These are phyloP conservation scores for Temnopleurus reevesii DNA, from an alignment of 53 echinoderm and acorn worm genomes.

Conservation along the genomic window DNA sequence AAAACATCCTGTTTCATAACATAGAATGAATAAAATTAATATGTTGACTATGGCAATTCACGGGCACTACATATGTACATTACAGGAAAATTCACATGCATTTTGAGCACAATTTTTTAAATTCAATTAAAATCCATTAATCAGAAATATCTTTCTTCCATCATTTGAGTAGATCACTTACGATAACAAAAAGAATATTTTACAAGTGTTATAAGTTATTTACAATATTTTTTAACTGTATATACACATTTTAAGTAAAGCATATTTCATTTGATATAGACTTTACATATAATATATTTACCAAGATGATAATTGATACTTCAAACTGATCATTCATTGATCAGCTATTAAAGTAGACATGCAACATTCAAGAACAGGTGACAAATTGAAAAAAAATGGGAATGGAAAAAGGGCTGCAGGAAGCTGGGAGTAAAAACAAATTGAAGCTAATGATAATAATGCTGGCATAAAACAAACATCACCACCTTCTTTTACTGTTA, in stretches of 20 bases:
- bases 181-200: constrained; percentile 44
- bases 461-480: not conserved
- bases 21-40: not conserved
- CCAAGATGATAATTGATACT: constrained; percentile 17
- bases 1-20: not conserved
- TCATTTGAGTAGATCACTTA: not conserved
- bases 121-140: not conserved
- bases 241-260: constrained; percentile 38
- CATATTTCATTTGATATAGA: constrained; percentile 36
- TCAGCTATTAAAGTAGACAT: not conserved
- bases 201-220: constrained; percentile 49
- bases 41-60: constrained; percentile 9
- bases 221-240: constrained; percentile 46
- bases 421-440: not conserved
- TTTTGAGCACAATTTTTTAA: not conserved
- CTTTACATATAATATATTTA: constrained; percentile 30
- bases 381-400: not conserved
- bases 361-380: not conserved
- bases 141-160: not conserved
- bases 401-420: not conserved
- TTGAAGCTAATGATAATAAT: not conserved
- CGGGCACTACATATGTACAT: constrained; percentile 30
- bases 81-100: constrained; percentile 34
- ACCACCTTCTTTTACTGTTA: not conserved
- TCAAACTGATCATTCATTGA: not conserved